Conservation (phyloP, 2,888 invertebrate genomes). For the Melanchra persicariae region DNA sequence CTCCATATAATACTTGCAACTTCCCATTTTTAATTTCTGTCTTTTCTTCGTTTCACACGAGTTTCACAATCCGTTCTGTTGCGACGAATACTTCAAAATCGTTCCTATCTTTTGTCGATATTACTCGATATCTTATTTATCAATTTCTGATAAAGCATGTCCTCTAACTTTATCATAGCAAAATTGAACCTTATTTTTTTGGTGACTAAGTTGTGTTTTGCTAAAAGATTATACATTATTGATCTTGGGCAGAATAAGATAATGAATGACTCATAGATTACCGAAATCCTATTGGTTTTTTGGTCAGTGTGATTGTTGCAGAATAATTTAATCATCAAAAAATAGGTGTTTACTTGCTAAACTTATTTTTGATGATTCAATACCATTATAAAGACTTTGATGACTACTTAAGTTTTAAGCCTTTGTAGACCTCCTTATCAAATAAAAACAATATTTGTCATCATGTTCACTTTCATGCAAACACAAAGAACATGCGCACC, state of each 20-base stretch:
- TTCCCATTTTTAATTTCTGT: constrained; percentile 61
- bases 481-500: not conserved
- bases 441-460: not conserved
- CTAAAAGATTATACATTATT: constrained; percentile 13
- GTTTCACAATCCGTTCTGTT: constrained; percentile 42
- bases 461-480: no score
- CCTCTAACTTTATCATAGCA: constrained; percentile 1
- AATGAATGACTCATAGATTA: constrained; percentile 48
- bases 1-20: constrained; percentile 79
- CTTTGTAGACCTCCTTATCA: not conserved
- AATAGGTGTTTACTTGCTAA: not conserved
- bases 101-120: constrained; percentile 46
- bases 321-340: constrained; percentile 19
- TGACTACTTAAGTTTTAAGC: not conserved
- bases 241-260: constrained; percentile 57
- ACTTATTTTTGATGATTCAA: constrained; percentile 2
- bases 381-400: not conserved
- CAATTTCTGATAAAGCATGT: constrained; percentile 55
- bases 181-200: constrained; percentile 31
- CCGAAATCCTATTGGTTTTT: not conserved
- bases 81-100: constrained; percentile 54
- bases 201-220: constrained; percentile 22
- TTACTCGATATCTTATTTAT: constrained; percentile 54
- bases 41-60: constrained; percentile 35
- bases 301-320: not conserved